Evolutionary conservation across 2,888 invertebrate species (phyloP).

Genomic region (Strigamia transsilvanica): DNA sequence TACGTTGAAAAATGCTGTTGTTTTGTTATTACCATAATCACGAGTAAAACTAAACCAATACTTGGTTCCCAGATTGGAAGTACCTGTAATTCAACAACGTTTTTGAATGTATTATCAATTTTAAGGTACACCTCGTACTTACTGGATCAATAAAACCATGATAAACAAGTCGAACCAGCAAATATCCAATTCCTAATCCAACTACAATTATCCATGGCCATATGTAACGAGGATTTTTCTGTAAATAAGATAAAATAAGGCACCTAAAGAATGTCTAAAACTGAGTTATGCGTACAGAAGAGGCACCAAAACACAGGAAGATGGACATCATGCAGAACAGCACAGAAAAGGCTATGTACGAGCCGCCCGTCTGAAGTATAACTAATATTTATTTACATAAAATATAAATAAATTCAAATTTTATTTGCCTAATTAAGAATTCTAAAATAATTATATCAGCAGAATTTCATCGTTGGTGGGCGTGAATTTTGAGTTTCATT

Average conservation of each 20-base stretch:
- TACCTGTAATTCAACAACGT: background rate
- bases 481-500: too few relatives aligned
- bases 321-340: background rate
- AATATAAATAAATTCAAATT: background rate
- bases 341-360: background rate
- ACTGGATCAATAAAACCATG: background rate
- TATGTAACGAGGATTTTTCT: background rate
- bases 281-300: background rate
- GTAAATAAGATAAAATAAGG: background rate
- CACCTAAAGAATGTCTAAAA: background rate
- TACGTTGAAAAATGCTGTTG: background rate
- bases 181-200: background rate
- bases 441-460: background rate
- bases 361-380: background rate
- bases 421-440: background rate
- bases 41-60: background rate
- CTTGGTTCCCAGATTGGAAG: background rate
- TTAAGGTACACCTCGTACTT: background rate
- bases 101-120: background rate
- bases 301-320: background rate
- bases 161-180: background rate
- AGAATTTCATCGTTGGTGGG: background rate
- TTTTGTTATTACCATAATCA: background rate
- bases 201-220: background rate
- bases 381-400: background rate